These are phyloP conservation scores for Octonoba sinensis DNA, from an alignment of 2,888 invertebrate genomes.

Conservation along the genomic window DNA sequence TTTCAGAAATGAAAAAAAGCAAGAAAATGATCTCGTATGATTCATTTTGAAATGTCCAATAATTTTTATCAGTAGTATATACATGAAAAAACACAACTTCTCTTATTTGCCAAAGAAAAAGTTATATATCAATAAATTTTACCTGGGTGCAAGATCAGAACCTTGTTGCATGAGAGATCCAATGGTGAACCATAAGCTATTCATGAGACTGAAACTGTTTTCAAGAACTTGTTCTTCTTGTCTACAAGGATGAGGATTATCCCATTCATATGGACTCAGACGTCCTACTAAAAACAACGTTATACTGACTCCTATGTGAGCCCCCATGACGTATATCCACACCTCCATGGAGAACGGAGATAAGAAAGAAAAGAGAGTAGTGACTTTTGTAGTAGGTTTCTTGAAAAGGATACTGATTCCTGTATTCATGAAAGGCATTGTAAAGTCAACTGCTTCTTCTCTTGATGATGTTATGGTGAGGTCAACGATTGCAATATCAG, in stretches of 20 bases:
- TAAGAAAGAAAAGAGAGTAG: constrained; percentile 91
- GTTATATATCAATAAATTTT: constrained; percentile 70
- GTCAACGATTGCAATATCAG: constrained; percentile 75
- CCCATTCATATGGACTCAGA: constrained; percentile 74
- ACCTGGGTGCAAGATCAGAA: constrained; percentile 95
- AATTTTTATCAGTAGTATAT: too few relatives aligned
- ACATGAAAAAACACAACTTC: too few relatives aligned
- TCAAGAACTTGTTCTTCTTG: constrained; percentile 81
- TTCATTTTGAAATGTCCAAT: too few relatives aligned
- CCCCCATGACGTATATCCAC: constrained; percentile 86
- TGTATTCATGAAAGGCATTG: constrained; percentile 73
- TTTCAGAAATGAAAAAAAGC: too few relatives aligned
- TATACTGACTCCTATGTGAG: constrained; percentile 85
- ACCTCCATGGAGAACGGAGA: constrained; percentile 90
- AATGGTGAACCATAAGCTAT: constrained; percentile 98
- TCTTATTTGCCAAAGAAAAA: too few relatives aligned
- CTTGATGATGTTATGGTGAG: constrained; percentile 75
- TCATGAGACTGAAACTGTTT: constrained; percentile 92
- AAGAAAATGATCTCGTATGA: too few relatives aligned
- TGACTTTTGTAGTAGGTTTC: constrained; percentile 87
- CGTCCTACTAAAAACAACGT: constrained; percentile 76
- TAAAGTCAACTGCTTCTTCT: constrained; percentile 75
- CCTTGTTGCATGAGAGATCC: constrained; percentile 96
- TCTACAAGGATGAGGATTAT: constrained; percentile 80
- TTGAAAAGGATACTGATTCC: constrained; percentile 91